Evolutionary conservation across 1,140 invertebrate genomes (phyloP).

Genomic region (Drosophila orosa): DNA sequence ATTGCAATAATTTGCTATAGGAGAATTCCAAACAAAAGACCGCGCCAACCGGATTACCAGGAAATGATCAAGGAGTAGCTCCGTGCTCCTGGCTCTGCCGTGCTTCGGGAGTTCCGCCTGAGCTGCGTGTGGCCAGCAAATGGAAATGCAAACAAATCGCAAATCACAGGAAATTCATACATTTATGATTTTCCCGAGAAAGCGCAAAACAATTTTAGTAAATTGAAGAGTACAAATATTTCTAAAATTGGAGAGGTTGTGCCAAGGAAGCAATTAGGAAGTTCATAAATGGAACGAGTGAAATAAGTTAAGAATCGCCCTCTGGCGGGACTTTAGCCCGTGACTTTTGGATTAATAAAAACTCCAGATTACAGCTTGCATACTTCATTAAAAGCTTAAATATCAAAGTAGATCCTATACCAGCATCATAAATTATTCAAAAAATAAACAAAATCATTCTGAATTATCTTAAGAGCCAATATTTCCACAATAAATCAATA

Average conservation of each 20-base stretch:
- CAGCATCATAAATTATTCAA: background rate
- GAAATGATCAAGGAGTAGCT: conserved; percentile 45
- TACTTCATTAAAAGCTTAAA: background rate
- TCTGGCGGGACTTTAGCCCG: background rate
- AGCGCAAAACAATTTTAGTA: conserved; percentile 4
- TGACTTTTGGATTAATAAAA: background rate
- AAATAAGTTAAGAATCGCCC: background rate
- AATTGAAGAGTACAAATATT: conserved; percentile 1
- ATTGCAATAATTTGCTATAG: conserved; percentile 72
- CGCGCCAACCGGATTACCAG: conserved; percentile 54
- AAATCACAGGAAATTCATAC: conserved; percentile 18
- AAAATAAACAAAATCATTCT: background rate
- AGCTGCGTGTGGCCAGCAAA: conserved; percentile 31
- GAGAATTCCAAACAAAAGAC: conserved; percentile 46
- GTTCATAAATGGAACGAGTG: background rate
- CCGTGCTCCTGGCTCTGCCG: background rate
- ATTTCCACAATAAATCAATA: conserved; percentile 12
- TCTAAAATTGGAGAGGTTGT: background rate
- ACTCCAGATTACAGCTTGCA: background rate
- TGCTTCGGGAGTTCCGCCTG: background rate
- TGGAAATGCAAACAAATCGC: conserved; percentile 24
- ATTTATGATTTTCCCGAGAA: conserved; percentile 40
- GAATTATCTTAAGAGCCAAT: conserved; percentile 3
- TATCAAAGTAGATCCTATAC: background rate
- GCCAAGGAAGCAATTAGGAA: background rate